Evolutionary conservation across 2,888 invertebrate genomes (phyloP), one percentile per base, ranked within the genome.

Genomic region (Agonopterix arenella): DNA sequence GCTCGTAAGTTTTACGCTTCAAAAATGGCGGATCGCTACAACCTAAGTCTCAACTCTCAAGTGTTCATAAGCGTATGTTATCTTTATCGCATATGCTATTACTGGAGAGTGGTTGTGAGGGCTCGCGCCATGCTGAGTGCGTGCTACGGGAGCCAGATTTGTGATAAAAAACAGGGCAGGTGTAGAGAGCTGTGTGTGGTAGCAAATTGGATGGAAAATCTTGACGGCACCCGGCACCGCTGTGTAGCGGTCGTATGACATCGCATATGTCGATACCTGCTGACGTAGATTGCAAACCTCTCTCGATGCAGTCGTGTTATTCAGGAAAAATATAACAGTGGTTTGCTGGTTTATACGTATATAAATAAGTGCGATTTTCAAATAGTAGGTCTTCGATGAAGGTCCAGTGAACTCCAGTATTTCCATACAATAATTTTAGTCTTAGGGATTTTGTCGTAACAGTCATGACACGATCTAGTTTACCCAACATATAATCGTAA

Each of bases 201-300:
- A 59, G 62, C 64, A 75, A 80, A 75, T 77, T 73, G 69, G 64
- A 68, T 70, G 75, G 72, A 80, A 82, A 83, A 80, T 77, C 68
- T 67, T 45, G 44, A 43, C 46, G 42, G 36, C 41, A 54, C 46
- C 18, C 41, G 59, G 50, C 57, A 61, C 64, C 60, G 9, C 11
- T 4, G 46, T 16, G 55, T 58, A 11, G 54, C 58, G 67, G 56
- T 73, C 68, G 63, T 60, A 57, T 76, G 72, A 73, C 72, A 68
- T 55, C 62, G 68, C 78, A 76, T 68, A 79, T 83, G 80, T 73
- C 76, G 68, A 67, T 68, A 64, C 58, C 73, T 61, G 58, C 74
- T 74, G 80, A 61, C 68, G 42, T 36, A 47, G 38, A 36, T 48
- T 48, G 40, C 45, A 36, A 5, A 28, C 5, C 28, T 28, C 28